Conservation (phyloP, 64 coral and sea anemone genomes). For the Montipora efflorescens region DNA sequence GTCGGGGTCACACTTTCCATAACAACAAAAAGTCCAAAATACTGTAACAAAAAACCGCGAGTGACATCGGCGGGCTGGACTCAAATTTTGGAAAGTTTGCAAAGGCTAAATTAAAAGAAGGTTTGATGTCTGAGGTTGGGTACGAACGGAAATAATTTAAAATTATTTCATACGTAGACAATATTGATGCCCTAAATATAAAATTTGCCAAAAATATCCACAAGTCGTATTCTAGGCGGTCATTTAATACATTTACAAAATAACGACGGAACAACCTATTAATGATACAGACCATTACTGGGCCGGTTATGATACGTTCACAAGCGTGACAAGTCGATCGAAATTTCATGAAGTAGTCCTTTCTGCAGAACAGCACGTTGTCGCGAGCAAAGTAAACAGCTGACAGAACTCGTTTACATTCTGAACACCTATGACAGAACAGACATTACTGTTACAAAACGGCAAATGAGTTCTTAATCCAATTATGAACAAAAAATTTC, state of each 20-base stretch:
- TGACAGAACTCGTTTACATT: conserved; percentile 73
- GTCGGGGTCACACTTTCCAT: too few species aligned
- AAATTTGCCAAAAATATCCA: not conserved
- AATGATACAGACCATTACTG: conserved; percentile 75
- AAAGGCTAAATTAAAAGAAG: too few species aligned
- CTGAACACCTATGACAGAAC: conserved; percentile 60
- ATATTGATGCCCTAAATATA: too few species aligned
- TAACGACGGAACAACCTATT: not conserved
- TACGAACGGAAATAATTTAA: too few species aligned
- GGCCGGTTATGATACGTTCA: conserved; percentile 82
- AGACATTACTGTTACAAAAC: not conserved
- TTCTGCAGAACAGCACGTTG: conserved; percentile 79
- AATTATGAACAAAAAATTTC: not conserved
- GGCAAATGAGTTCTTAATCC: not conserved
- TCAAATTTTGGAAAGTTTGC: too few species aligned
- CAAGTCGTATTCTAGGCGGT: not conserved
- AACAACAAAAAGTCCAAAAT: too few species aligned
- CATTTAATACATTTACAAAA: not conserved
- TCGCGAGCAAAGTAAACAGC: conserved; percentile 75
- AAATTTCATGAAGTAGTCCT: conserved; percentile 76
- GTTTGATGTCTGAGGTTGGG: too few species aligned
- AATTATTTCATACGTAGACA: too few species aligned
- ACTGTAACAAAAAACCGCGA: too few species aligned
- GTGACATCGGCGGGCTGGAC: too few species aligned
- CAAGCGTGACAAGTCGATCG: conserved; percentile 76